Conservation (phyloP, 2,888 invertebrate species). For the Actias luna region DNA sequence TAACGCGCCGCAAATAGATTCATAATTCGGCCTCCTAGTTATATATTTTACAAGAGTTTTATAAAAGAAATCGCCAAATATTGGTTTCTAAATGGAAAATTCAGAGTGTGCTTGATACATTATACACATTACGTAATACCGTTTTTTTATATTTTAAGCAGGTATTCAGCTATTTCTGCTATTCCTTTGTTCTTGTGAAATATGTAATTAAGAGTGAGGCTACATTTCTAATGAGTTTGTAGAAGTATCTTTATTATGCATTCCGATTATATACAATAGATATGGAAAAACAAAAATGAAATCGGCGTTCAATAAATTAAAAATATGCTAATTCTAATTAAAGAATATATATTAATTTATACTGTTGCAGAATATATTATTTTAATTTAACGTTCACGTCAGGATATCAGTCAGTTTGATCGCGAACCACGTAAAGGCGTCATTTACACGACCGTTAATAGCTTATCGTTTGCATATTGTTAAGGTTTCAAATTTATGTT, state of each 20-base stretch:
- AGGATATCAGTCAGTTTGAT: background rate
- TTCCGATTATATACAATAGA: background rate
- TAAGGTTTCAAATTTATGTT: background rate
- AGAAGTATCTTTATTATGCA: background rate
- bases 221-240: background rate
- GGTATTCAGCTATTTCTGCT: no score
- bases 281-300: no score
- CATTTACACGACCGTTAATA: constrained; percentile 1
- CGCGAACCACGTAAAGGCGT: background rate
- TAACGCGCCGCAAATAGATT: background rate
- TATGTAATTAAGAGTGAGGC: no score
- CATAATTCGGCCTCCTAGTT: no score
- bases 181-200: no score
- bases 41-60: no score
- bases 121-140: no score
- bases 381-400: background rate
- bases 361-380: background rate
- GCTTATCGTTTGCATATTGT: constrained; percentile 5
- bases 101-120: no score
- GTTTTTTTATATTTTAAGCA: no score
- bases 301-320: background rate
- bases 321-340: background rate
- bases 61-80: no score
- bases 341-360: background rate
- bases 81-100: no score